These are phyloP conservation scores for Heliconius aoede DNA, from an alignment of 2,888 invertebrate species.

Conservation along the genomic window DNA sequence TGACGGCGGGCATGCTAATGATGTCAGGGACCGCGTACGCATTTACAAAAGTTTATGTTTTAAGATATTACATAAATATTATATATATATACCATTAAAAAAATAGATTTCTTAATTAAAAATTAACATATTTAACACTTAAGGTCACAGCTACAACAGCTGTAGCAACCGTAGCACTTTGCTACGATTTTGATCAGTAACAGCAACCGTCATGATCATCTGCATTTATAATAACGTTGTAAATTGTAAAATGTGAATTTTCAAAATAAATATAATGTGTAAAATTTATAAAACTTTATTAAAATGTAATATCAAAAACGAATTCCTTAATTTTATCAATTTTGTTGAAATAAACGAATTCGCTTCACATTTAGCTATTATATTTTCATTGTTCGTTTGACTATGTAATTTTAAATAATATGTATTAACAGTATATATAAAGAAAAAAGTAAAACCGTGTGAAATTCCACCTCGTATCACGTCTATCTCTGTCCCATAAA, in stretches of 20 bases:
- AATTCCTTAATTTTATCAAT: not conserved
- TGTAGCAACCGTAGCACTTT: constrained; percentile 68
- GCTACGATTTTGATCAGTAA: constrained; percentile 61
- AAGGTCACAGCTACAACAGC: constrained; percentile 60
- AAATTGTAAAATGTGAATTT: not conserved
- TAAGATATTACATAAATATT: too few species aligned
- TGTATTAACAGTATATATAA: constrained; percentile 23
- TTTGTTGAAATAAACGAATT: not conserved
- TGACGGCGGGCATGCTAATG: not conserved
- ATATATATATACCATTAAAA: not conserved
- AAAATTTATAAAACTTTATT: not conserved
- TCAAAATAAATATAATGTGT: not conserved
- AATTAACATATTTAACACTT: not conserved
- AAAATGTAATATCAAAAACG: not conserved
- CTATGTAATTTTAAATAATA: constrained; percentile 31
- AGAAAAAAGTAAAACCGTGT: constrained; percentile 60
- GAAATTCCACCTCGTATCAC: constrained; percentile 66
- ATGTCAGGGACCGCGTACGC: not conserved
- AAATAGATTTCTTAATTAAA: not conserved
- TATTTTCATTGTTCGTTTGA: constrained; percentile 12
- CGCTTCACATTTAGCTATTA: not conserved
- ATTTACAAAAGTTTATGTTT: not conserved
- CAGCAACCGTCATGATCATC: constrained; percentile 5
- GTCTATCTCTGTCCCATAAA: constrained; percentile 70
- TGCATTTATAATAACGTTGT: not conserved